Evolutionary conservation across 2,113 vertebrate species (phyloP).

Genomic region (Montifringilla adamsi): DNA sequence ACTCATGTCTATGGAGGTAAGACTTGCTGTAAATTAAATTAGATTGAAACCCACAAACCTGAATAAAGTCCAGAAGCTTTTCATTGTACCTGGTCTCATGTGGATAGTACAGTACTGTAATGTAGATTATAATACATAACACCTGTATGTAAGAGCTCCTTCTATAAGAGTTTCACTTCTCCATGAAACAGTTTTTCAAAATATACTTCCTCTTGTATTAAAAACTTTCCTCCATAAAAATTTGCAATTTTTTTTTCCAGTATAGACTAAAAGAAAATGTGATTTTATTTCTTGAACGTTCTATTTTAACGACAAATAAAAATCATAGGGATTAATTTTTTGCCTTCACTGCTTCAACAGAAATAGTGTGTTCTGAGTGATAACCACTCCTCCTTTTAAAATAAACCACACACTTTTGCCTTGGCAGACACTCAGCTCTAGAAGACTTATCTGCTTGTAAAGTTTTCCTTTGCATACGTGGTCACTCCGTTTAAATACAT

Average conservation of each 20-base stretch:
- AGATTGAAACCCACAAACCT: not conserved
- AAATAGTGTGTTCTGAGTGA: slow-evolving; percentile 34
- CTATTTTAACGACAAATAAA: slow-evolving; percentile 41
- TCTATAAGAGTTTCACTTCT: not conserved
- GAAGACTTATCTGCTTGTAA: slow-evolving; percentile 63
- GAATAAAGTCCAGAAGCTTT: not conserved
- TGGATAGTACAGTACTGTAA: not conserved
- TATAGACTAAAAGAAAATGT: slow-evolving; percentile 1
- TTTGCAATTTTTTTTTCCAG: not conserved
- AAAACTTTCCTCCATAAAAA: not conserved
- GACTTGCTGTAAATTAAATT: not conserved
- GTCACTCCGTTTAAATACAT: slow-evolving; percentile 26
- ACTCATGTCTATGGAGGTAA: not conserved
- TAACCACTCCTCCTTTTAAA: slow-evolving; percentile 58
- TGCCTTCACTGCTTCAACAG: not conserved
- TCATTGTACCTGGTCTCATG: not conserved
- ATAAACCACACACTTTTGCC: slow-evolving; percentile 26
- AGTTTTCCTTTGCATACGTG: slow-evolving; percentile 35
- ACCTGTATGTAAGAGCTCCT: not conserved
- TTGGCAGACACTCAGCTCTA: slow-evolving; percentile 52
- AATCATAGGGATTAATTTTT: slow-evolving; percentile 23
- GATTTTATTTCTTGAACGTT: not conserved
- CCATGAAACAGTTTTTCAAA: not conserved
- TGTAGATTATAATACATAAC: not conserved
- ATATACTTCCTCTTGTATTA: not conserved